Base-by-base conservation (phyloP, 2,113 vertebrate genomes). In the Pterophyllum scalare region DNA sequence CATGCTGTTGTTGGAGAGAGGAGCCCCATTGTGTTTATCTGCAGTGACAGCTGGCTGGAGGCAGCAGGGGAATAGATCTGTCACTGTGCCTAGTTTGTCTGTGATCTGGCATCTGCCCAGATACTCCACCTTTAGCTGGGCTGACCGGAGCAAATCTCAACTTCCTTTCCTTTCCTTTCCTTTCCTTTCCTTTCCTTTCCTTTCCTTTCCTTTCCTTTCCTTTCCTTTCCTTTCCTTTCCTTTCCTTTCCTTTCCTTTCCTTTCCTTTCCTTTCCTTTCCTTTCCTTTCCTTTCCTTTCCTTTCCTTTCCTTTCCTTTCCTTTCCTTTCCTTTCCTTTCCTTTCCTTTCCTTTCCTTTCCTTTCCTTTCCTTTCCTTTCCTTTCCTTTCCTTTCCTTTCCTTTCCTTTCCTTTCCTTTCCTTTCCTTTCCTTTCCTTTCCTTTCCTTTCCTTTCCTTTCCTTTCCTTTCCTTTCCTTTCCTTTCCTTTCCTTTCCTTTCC, bases 1-100 rank as follows among this genome's bases (percentile, higher is more conserved):
- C 40, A n/a, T 72, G 81, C 81, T 78, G 90, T 89, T 89, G 92
- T 87, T 89, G 89, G 84, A 88, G 81, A 90, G 88, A 85, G 77
- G 60, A 87, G 87, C 84, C 77, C 77, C 86, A 81, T 92, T 92
- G 90, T 93, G 87, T 92, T 94, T 92, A 91, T 91, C 91, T 91
- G 81, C 88, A 77, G 84, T 88, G 91, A 92, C 93, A 94, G 92
- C 93, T 93, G 93, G 91, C 87, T 88, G 75, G 75, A 89, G 91
- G 91, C 91, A 87, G 91, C 74, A 14, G 82, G 80, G 91, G 89
- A 82, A 87, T 89, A 89, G 90, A 93, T 91, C 89, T 91, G 92
- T 94, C 91, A 91, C 86, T 74, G 85, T 72, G 92, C 87, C 91
- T 89, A 81, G 87, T 93, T 91, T 90, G 90, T 88, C 89, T 87